Percentiles rank a stretch among this genome's conserved stretches.
These are phyloP conservation scores for Porites lobata DNA, from an alignment of 92 coral and sea anemone genomes.

Conservation along the genomic window DNA sequence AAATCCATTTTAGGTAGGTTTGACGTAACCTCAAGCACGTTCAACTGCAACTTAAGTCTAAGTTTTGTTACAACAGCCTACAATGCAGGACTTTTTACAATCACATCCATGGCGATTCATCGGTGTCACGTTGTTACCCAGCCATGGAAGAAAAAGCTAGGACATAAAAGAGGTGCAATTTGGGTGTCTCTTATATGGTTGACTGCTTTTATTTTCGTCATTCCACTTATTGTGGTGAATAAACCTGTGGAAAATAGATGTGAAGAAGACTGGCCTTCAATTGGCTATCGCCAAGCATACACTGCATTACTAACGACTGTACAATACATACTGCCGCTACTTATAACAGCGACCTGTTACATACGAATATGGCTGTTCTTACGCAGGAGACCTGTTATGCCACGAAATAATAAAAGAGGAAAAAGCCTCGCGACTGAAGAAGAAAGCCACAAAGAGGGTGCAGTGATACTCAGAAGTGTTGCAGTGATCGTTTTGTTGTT, in stretches of 20 bases:
- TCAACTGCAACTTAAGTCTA: constrained; percentile 53
- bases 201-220: constrained; percentile 47
- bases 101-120: constrained; percentile 75
- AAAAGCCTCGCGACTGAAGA: constrained; percentile 9
- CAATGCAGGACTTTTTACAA: constrained; percentile 66
- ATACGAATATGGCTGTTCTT: constrained; percentile 66
- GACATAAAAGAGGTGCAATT: constrained; percentile 15
- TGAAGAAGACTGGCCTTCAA: constrained; percentile 69
- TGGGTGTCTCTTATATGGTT: constrained; percentile 70
- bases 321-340: constrained; percentile 80
- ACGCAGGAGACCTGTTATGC: constrained; percentile 50
- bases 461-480: constrained; percentile 75
- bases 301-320: constrained; percentile 33
- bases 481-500: constrained; percentile 76
- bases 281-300: constrained; percentile 44
- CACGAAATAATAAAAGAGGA: constrained; percentile 17
- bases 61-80: constrained; percentile 58
- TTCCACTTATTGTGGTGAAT: constrained; percentile 68
- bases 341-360: constrained; percentile 78
- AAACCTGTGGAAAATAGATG: constrained; percentile 41
- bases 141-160: constrained; percentile 69
- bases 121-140: constrained; percentile 69
- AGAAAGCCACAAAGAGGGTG: constrained; percentile 66
- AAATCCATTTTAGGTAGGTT: constrained; percentile 23
- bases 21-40: not conserved